Conservation (phyloP, 2,888 invertebrate genomes). For the Augiades crinisus region DNA sequence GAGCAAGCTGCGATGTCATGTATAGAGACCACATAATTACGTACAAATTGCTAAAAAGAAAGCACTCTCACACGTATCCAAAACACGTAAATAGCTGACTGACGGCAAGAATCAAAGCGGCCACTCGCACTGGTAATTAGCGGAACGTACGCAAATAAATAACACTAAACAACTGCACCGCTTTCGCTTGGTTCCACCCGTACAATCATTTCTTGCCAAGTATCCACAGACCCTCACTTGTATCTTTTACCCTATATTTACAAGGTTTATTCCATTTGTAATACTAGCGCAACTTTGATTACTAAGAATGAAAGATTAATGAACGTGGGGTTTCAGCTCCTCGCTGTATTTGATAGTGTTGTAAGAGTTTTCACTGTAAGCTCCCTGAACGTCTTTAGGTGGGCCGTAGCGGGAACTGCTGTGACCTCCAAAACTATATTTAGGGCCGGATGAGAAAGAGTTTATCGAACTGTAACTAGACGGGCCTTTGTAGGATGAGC, state of each 20-base stretch:
- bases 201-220: constrained; percentile 36
- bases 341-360: constrained; percentile 78
- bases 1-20: constrained; percentile 27
- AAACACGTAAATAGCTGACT: constrained; percentile 41
- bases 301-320: constrained; percentile 40
- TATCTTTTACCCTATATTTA: constrained; percentile 49
- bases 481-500: constrained; percentile 58
- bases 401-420: constrained; percentile 52
- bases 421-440: constrained; percentile 57
- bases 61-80: constrained; percentile 47
- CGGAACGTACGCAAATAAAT: constrained; percentile 59
- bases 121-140: constrained; percentile 49
- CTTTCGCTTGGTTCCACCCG: constrained; percentile 43
- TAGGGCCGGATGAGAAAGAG: constrained; percentile 58
- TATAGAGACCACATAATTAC: constrained; percentile 46
- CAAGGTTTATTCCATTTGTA: constrained; percentile 33
- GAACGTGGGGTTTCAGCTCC: constrained; percentile 63
- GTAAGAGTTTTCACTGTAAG: constrained; percentile 67
- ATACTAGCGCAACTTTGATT: constrained; percentile 26
- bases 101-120: constrained; percentile 42
- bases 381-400: constrained; percentile 61
- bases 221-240: constrained; percentile 34
- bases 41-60: constrained; percentile 55
- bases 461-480: constrained; percentile 54
- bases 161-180: constrained; percentile 40